Evolutionary conservation across 1,140 invertebrate genomes (phyloP).

Genomic region (Drosophila sucinea): DNA sequence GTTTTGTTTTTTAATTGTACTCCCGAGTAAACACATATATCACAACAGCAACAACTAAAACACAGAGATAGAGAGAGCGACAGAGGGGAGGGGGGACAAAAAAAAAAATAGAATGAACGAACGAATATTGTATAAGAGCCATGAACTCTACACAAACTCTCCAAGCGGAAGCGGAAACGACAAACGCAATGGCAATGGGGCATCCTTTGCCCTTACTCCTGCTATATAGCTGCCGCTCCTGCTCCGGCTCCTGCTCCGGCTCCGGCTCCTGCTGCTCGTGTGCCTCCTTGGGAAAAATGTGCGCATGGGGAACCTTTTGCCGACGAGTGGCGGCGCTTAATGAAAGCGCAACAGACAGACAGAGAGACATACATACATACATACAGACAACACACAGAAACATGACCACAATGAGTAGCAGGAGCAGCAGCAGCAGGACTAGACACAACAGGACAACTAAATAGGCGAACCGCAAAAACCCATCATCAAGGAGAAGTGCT

Average conservation of each 20-base stretch:
- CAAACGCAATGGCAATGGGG: slow-evolving; percentile 58
- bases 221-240: slow-evolving; percentile 15
- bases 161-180: slow-evolving; percentile 76
- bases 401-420: slow-evolving; percentile 37
- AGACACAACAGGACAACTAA: slow-evolving; percentile 49
- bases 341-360: slow-evolving; percentile 77
- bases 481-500: slow-evolving; percentile 51
- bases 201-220: slow-evolving; percentile 7
- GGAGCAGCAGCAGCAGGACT: slow-evolving; percentile 18
- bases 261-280: slow-evolving; percentile 29
- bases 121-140: slow-evolving; percentile 38
- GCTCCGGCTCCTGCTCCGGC: slow-evolving; percentile 27
- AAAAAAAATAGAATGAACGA: slow-evolving; percentile 12
- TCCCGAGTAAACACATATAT: slow-evolving; percentile 77
- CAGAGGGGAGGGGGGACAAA: slow-evolving; percentile 1
- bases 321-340: slow-evolving; percentile 75
- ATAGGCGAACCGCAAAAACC: slow-evolving; percentile 64
- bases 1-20: slow-evolving; percentile 69
- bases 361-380: slow-evolving; percentile 29
- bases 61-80: too few relatives aligned
- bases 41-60: slow-evolving; percentile 44
- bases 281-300: slow-evolving; percentile 51
- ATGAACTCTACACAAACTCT: slow-evolving; percentile 66
- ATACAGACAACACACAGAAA: slow-evolving; percentile 39
- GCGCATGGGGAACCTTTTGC: slow-evolving; percentile 62